These are phyloP conservation scores for Drosophila cardini DNA, from an alignment of 1,140 invertebrate species.

Conservation along the genomic window DNA sequence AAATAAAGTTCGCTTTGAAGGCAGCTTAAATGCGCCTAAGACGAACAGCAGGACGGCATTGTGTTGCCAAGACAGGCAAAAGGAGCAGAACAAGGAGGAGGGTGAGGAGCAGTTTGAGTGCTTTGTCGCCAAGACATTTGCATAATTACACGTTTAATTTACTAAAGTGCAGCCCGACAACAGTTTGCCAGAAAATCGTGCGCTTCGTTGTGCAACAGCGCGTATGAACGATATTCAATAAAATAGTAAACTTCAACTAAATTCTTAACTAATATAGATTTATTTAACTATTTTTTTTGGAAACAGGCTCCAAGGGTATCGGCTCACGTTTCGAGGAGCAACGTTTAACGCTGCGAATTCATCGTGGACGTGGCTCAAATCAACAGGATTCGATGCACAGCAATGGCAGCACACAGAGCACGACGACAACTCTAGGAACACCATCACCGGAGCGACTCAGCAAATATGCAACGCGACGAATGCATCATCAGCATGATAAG, in stretches of 20 bases:
- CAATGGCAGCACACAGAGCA: slow-evolving; percentile 82
- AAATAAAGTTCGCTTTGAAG: slow-evolving; percentile 80
- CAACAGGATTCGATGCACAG: slow-evolving; percentile 81
- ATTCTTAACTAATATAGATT: slow-evolving; percentile 42
- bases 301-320: slow-evolving; percentile 85
- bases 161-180: slow-evolving; percentile 67
- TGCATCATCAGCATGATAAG: slow-evolving; percentile 88
- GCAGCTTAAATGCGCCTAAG: slow-evolving; percentile 61
- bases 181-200: slow-evolving; percentile 31
- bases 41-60: slow-evolving; percentile 25
- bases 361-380: slow-evolving; percentile 88
- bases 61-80: slow-evolving; percentile 30
- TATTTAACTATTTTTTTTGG: background rate
- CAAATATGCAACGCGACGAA: slow-evolving; percentile 72
- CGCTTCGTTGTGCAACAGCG: slow-evolving; percentile 45
- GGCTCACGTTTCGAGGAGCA: slow-evolving; percentile 92
- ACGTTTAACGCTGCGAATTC: slow-evolving; percentile 95
- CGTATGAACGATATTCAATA: slow-evolving; percentile 67
- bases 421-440: slow-evolving; percentile 79
- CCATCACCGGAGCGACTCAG: slow-evolving; percentile 76
- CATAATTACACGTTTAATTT: slow-evolving; percentile 83
- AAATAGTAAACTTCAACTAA: slow-evolving; percentile 4
- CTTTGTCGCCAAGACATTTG: slow-evolving; percentile 75
- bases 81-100: background rate
- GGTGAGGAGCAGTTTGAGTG: slow-evolving; percentile 46